Base-by-base conservation (phyloP, 1,140 invertebrate species). In the Arctopsyche grandis region DNA sequence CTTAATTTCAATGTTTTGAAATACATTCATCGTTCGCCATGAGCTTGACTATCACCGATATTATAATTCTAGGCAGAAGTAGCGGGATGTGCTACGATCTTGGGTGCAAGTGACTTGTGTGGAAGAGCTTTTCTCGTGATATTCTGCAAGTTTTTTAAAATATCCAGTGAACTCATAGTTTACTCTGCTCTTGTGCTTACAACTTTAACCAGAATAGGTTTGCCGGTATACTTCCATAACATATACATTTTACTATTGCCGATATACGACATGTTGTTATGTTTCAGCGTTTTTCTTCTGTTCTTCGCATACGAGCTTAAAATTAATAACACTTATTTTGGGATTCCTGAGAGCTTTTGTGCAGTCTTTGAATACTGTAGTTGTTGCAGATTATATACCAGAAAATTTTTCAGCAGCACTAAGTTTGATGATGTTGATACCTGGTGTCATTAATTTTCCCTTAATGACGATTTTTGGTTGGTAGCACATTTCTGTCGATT, bases 381-480 rank as follows among this genome's bases (percentile, higher is more conserved):
- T 76, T 19, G 38, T 19, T 24, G 52, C 74, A 21, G 74, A 76
- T 9, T 63, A 63, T 16, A 63, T 24, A 19, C 29, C 26, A 19
- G 26, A 63, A 76, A 63, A 63, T 14, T 76, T 76, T 52, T 16
- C 74, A 38, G 56, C 74, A 0, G 56, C 74, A 1, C 10, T 76
- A n/a, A 56, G 16, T 63, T 63, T 63, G 24, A 9, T 21, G 10
- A 38, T 38, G 7, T 38, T 38, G 7, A 4, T 38, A 4, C 7
- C 1, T 38, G 29, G 29, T 38, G 1, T 38, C 7, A 4, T 38
- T 1, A 38, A 7, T 38, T 38, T 38, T 38, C 29, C 29, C 7
- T 1, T 38, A 38, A 38, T 38, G 29, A 4, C 29, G 7, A 1
- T 38, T 7, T 7, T 38, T 1, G 29, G 29, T 38, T 7, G 7